phyloP scores from a whole-genome alignment of 37 sponge, comb jelly and placozoan species.

The Spongilla lacustris region DNA sequence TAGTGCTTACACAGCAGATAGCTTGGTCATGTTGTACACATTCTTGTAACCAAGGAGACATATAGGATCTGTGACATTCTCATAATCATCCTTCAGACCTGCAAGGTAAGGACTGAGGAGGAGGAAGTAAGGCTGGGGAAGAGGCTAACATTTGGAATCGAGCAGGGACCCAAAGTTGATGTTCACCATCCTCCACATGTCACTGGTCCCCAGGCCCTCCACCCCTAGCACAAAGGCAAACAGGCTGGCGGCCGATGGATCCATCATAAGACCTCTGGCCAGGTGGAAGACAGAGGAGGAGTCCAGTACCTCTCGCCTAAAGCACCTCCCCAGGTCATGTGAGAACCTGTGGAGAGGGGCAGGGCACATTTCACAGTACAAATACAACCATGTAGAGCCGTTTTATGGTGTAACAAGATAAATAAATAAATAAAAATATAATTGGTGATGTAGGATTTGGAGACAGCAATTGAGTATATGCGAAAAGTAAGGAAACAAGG shows the following conservation, averaged over 20 bases:
- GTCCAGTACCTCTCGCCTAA: slow-evolving; percentile 23
- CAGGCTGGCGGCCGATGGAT: slow-evolving; percentile 33
- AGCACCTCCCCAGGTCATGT: slow-evolving; percentile 69
- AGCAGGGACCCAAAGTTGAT: slow-evolving; percentile 43
- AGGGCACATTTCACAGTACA: no score
- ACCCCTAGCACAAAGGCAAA: slow-evolving; percentile 53
- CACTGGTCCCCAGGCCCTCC: slow-evolving; percentile 10
- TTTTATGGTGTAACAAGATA: no score
- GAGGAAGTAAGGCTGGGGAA: no score
- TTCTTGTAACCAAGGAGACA: slow-evolving; percentile 49
- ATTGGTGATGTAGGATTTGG: no score
- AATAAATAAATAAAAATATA: no score
- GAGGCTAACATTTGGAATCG: slow-evolving; percentile 26
- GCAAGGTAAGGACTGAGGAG: slow-evolving; percentile 4
- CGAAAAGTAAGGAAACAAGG: no score
- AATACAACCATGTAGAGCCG: no score
- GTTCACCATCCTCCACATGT: slow-evolving; percentile 48
- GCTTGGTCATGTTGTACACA: slow-evolving; percentile 42
- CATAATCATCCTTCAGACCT: slow-evolving; percentile 50
- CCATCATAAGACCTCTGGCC: slow-evolving; percentile 47
- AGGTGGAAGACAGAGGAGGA: slow-evolving; percentile 29
- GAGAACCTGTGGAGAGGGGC: slow-evolving; percentile 52
- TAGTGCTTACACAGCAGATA: slow-evolving; percentile 25
- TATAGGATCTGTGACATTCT: background rate
- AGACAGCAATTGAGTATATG: no score